phyloP scores from a whole-genome alignment of 2,797 vertebrate genomes.

The Clamator glandarius region DNA sequence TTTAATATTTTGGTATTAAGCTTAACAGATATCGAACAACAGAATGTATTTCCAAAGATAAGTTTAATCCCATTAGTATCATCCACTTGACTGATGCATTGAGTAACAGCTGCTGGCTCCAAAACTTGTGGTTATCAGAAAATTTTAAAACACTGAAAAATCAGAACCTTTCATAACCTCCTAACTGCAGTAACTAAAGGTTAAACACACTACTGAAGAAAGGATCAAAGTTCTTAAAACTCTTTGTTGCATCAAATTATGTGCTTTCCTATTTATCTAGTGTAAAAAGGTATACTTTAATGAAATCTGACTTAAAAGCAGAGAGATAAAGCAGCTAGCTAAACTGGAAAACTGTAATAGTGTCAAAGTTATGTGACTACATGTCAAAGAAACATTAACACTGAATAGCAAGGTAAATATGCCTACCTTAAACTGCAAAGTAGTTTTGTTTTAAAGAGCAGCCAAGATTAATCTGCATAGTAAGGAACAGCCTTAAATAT shows the following conservation, averaged over 20 bases:
- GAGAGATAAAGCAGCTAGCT: neutral
- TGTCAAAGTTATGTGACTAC: neutral
- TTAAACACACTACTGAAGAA: neutral
- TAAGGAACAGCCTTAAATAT: neutral
- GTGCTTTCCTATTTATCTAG: neutral
- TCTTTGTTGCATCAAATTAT: neutral
- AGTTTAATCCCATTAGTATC: constrained; percentile 15
- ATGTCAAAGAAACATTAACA: neutral
- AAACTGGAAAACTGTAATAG: neutral
- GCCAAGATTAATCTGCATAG: neutral
- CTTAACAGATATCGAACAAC: constrained; percentile 43
- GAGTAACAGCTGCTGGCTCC: constrained; percentile 15
- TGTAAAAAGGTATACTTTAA: neutral
- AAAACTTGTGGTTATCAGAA: neutral
- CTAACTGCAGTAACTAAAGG: neutral
- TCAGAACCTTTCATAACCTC: neutral
- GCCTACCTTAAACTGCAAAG: neutral
- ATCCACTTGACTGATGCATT: constrained; percentile 10
- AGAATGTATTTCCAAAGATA: constrained; percentile 40
- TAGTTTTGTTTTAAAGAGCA: neutral
- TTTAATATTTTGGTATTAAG: neutral
- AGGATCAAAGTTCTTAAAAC: neutral
- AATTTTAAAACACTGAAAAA: neutral
- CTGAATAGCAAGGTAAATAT: neutral
- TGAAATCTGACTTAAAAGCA: neutral